These are phyloP conservation scores for Illadopsis cleaveri DNA, from an alignment of 2,113 vertebrate species.

Conservation along the genomic window DNA sequence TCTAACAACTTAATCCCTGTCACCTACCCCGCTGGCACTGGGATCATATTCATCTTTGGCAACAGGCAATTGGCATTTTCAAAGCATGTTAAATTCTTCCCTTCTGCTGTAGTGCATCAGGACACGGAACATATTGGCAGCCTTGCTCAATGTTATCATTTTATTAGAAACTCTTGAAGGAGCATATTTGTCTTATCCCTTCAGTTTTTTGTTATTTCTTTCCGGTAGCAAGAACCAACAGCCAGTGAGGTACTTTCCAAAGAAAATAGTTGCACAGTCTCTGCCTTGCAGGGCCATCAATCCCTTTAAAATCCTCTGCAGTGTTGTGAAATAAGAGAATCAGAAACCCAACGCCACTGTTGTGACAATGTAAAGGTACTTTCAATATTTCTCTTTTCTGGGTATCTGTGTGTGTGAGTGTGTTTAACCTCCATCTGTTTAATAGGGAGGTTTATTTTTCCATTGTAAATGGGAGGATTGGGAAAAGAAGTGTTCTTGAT, in stretches of 20 bases:
- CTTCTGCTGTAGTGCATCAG: constrained; percentile 42
- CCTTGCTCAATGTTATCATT: background rate
- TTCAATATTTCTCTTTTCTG: constrained; percentile 14
- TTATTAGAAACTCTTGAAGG: constrained; percentile 34
- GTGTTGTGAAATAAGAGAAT: constrained; percentile 28
- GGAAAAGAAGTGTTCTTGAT: background rate
- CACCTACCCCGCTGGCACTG: background rate
- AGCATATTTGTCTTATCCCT: constrained; percentile 28
- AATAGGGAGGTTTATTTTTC: background rate
- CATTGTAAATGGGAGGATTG: background rate
- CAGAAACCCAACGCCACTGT: background rate
- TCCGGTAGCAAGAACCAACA: constrained; percentile 37
- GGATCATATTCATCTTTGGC: constrained; percentile 14
- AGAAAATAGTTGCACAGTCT: constrained; percentile 19
- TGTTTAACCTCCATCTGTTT: background rate
- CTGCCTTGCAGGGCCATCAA: background rate
- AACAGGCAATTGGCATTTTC: constrained; percentile 43
- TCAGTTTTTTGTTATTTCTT: constrained; percentile 31
- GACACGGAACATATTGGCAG: background rate
- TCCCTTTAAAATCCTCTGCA: background rate
- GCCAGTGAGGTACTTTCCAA: background rate
- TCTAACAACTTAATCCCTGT: constrained; percentile 16
- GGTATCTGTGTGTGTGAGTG: background rate
- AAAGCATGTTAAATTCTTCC: constrained; percentile 26
- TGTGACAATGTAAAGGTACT: constrained; percentile 3